A percentile compares a stretch with the other conserved stretches of the same genome.
Conservation (phyloP, 2,888 invertebrate genomes). For the Erebia aethiops region DNA sequence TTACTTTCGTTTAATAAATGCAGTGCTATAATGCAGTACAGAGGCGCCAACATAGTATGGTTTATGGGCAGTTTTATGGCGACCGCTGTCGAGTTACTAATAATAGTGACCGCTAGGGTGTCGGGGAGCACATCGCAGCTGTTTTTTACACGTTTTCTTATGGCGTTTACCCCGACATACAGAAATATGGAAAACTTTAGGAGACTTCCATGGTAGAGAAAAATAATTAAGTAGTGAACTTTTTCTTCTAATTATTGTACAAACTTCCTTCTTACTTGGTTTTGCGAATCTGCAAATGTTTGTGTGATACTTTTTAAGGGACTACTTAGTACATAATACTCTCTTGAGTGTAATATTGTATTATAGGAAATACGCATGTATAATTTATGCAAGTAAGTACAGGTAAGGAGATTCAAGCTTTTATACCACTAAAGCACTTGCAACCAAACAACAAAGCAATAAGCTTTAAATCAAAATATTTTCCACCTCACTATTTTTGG, state of each 20-base stretch:
- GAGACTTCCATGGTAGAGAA: constrained; percentile 33
- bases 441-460: too few species aligned
- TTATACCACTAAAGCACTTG: too few species aligned
- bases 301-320: too few species aligned
- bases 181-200: constrained; percentile 48
- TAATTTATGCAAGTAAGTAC: too few species aligned
- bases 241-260: not conserved
- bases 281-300: too few species aligned
- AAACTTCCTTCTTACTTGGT: too few species aligned
- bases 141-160: constrained; percentile 83
- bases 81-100: constrained; percentile 56
- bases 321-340: too few species aligned
- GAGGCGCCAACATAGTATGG: constrained; percentile 45
- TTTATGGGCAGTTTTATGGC: constrained; percentile 77
- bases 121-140: constrained; percentile 78
- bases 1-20: constrained; percentile 30
- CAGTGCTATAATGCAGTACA: constrained; percentile 33
- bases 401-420: too few species aligned
- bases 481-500: not conserved
- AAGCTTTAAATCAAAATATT: too few species aligned
- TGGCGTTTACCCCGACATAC: constrained; percentile 63
- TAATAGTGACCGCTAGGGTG: constrained; percentile 76
- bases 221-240: not conserved
- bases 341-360: too few species aligned
- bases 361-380: too few species aligned